Base-by-base conservation (phyloP, 1,140 invertebrate genomes). In the Wasmannia auropunctata region DNA sequence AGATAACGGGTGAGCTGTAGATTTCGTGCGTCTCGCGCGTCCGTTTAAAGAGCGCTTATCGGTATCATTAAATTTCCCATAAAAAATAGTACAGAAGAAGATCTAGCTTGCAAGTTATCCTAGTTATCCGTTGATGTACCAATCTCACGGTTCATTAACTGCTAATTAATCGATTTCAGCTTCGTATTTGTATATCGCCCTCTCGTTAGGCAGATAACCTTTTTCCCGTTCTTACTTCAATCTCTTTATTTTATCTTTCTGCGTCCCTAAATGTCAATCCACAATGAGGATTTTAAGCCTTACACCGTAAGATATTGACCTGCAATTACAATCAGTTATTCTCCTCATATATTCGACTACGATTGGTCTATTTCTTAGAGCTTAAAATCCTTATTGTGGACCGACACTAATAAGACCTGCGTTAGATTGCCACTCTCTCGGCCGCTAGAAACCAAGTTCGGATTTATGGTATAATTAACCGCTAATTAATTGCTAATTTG, bases 121-220 rank as follows among this genome's bases (percentile, higher is more conserved):
- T 19, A 25, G 22, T 28, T 58, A 72, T 81, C 37, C 40, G 19
- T 83, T 43, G 51, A 83, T 72, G 28, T 34, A 74, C 37, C 37
- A 83, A 74, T 72, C 37, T 83, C 67, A 72, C 51, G 67, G 79
- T 58, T 51, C 37, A 83, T 60, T 74, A 72, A 72, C 34, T 56
- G 37, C 34, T 19, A 81, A 56, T 81, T 81, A 81, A 81, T 14
- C 77, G 49, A 19, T 81, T 22, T 70, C 19, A 46, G 7, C 49
- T 69, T 51, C 25, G 31, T 28, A 81, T 81, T 58, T 80, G 25
- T 70, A 70, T 70, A 70, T 70, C 54, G n/a, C 11, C 25, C 16
- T 31, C 43, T 19, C 31, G 65, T 54, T 19, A 22, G 11, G 40
- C 11, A 70, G 63, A 56, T 69, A 80, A 69, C 34, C 49, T 69